Conservation (phyloP, 2,888 invertebrate species). For the Oscheius onirici region DNA sequence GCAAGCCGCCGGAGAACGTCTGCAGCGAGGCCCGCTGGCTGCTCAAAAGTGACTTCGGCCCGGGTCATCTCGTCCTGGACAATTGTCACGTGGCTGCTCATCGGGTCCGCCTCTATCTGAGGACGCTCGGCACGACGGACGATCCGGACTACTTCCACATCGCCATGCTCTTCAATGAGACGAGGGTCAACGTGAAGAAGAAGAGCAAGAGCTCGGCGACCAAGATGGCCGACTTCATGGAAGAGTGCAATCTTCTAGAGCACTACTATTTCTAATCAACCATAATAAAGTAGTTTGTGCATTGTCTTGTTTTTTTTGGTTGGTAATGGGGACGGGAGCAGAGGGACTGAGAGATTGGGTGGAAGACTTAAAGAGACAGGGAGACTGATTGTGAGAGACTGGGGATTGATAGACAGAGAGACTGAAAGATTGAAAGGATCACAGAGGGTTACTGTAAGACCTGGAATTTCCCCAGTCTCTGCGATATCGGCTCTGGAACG, state of each 20-base stretch:
- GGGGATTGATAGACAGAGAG: too few species aligned
- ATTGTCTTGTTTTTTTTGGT: too few species aligned
- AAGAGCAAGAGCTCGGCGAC: background rate
- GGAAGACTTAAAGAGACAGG: too few species aligned
- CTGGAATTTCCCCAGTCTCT: background rate
- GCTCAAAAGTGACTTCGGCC: background rate
- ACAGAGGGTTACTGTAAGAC: background rate
- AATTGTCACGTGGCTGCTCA: background rate
- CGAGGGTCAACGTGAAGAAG: background rate
- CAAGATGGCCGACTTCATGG: constrained; percentile 6
- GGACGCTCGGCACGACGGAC: constrained; percentile 10
- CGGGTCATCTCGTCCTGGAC: background rate
- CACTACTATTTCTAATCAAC: background rate
- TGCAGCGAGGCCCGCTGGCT: background rate
- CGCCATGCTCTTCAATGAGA: constrained; percentile 3
- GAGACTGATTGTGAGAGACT: too few species aligned
- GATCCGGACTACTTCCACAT: constrained; percentile 16
- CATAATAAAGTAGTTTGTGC: too few species aligned
- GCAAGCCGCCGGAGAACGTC: background rate
- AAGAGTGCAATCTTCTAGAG: background rate
- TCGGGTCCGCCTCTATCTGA: constrained; percentile 12
- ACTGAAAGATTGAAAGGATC: too few species aligned
- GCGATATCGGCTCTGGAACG: background rate
- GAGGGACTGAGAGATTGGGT: too few species aligned
- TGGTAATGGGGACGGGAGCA: too few species aligned